Evolutionary conservation across 2,888 invertebrate species (phyloP).

Genomic region (Euproctis similis): DNA sequence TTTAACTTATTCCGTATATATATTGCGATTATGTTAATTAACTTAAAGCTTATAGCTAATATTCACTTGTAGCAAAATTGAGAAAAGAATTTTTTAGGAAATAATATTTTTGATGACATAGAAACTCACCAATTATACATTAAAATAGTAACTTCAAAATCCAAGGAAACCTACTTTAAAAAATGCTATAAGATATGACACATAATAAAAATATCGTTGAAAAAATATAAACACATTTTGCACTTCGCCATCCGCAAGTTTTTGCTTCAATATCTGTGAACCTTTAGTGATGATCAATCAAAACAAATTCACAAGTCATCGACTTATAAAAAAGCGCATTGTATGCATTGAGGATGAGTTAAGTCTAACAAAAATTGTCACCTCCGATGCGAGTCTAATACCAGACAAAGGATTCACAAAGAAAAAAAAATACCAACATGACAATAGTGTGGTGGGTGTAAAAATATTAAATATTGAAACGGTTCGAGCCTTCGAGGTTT

Average conservation of each 20-base stretch:
- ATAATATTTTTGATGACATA: too few species aligned
- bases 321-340: slow-evolving; percentile 63
- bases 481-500: slow-evolving; percentile 51
- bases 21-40: too few species aligned
- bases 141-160: too few species aligned
- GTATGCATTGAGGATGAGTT: slow-evolving; percentile 59
- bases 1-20: too few species aligned
- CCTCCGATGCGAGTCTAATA: slow-evolving; percentile 59
- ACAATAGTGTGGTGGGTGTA: slow-evolving; percentile 66
- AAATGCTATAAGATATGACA: too few species aligned
- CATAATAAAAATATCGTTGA: slow-evolving; percentile 26
- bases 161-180: too few species aligned
- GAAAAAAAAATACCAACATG: slow-evolving; percentile 49
- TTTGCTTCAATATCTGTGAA: slow-evolving; percentile 32
- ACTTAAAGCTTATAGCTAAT: too few species aligned
- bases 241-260: slow-evolving; percentile 47
- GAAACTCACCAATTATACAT: too few species aligned
- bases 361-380: slow-evolving; percentile 71
- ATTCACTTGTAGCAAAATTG: too few species aligned
- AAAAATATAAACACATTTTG: slow-evolving; percentile 23
- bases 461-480: slow-evolving; percentile 68
- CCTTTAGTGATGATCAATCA: slow-evolving; percentile 62
- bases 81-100: too few species aligned
- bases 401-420: slow-evolving; percentile 61
- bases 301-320: slow-evolving; percentile 75